Conservation (phyloP, 2,797 vertebrate genomes). For the Taenioides sp. region DNA sequence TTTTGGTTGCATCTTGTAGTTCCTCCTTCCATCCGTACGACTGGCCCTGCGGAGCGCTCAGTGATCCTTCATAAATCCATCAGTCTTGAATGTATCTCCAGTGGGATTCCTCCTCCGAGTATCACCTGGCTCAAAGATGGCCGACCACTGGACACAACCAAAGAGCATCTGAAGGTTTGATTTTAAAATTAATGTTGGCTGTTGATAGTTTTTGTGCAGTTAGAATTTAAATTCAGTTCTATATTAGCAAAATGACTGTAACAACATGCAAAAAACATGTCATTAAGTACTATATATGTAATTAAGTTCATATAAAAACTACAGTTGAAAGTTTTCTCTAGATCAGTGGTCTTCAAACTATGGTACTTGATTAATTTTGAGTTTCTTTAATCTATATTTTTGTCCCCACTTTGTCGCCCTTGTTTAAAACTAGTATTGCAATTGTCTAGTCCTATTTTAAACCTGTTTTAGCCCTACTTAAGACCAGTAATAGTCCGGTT, state of each 20-base stretch:
- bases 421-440: too few species aligned
- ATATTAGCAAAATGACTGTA: too few species aligned
- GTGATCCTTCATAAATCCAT: slow-evolving; percentile 84
- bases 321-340: not conserved
- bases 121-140: slow-evolving; percentile 95
- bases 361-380: too few species aligned
- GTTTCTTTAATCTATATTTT: too few species aligned
- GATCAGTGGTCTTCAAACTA: too few species aligned
- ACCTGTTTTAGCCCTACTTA: too few species aligned
- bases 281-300: too few species aligned
- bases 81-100: slow-evolving; percentile 87
- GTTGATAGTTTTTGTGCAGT: not conserved
- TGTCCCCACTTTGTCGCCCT: too few species aligned
- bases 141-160: slow-evolving; percentile 86
- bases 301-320: too few species aligned
- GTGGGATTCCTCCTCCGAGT: slow-evolving; percentile 87
- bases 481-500: too few species aligned
- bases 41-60: slow-evolving; percentile 79
- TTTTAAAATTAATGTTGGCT: not conserved
- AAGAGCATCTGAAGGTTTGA: slow-evolving; percentile 83
- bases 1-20: slow-evolving; percentile 72
- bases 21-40: slow-evolving; percentile 86
- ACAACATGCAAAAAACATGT: too few species aligned
- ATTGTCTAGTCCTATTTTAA: too few species aligned
- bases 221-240: not conserved